phyloP scores from a whole-genome alignment of 2,888 invertebrate genomes.

The Oligia fasciuncula region DNA sequence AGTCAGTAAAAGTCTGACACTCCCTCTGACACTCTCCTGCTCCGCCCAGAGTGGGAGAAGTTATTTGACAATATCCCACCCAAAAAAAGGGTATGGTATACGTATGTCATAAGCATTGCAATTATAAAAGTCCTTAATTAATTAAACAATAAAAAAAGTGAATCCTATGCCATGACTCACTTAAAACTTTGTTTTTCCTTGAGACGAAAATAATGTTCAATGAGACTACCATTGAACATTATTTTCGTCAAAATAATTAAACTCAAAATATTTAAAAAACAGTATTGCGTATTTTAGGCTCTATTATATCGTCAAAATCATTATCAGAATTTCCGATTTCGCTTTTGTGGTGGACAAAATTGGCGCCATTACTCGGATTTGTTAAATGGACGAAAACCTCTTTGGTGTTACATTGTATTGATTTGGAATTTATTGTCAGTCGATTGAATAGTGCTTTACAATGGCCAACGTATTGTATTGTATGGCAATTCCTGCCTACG shows the following conservation, averaged over 20 bases:
- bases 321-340: slow-evolving; percentile 37
- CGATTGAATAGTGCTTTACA: slow-evolving; percentile 48
- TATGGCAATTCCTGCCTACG: slow-evolving; percentile 23
- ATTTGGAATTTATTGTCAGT: slow-evolving; percentile 64
- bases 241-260: too few relatives aligned
- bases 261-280: slow-evolving; percentile 7
- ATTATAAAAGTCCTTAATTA: neutral
- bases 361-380: slow-evolving; percentile 62
- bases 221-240: neutral
- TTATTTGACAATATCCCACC: too few relatives aligned
- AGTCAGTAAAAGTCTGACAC: too few relatives aligned
- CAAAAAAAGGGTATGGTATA: too few relatives aligned
- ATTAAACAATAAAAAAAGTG: neutral
- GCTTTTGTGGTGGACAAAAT: slow-evolving; percentile 58
- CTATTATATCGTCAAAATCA: slow-evolving; percentile 17
- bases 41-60: too few relatives aligned
- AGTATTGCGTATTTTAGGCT: neutral
- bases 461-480: slow-evolving; percentile 43
- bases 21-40: too few relatives aligned
- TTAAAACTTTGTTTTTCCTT: neutral
- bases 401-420: slow-evolving; percentile 61
- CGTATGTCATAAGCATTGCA: neutral
- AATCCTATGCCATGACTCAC: neutral
- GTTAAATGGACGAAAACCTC: slow-evolving; percentile 62
- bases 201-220: neutral